These are phyloP conservation scores for Hololepta plana DNA, from an alignment of 2,888 invertebrate genomes.

Conservation along the genomic window DNA sequence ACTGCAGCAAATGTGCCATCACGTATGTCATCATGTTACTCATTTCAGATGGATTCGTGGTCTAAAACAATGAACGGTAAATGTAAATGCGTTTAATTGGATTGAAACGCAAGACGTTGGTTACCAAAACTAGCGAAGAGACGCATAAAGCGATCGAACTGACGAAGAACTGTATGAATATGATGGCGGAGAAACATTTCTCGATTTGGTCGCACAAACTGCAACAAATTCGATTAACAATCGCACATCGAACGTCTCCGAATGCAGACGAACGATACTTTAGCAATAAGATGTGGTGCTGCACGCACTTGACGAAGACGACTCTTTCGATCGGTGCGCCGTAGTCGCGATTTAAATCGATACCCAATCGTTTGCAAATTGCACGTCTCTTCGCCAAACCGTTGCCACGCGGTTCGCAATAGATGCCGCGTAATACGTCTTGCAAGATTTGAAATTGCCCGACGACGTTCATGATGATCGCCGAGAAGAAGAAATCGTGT, in stretches of 20 bases:
- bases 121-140: conserved; percentile 8
- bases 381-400: too few relatives aligned
- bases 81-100: too few relatives aligned
- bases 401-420: neutral
- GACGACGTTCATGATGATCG: conserved; percentile 6
- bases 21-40: conserved; percentile 8
- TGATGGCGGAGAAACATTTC: conserved; percentile 7
- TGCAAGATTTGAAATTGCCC: conserved; percentile 9
- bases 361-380: too few relatives aligned
- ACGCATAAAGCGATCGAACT: conserved; percentile 9
- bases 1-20: conserved; percentile 5
- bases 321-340: conserved; percentile 2
- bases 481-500: conserved; percentile 7
- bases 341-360: conserved; percentile 1
- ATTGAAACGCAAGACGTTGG: too few relatives aligned
- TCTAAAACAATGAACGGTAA: too few relatives aligned
- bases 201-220: conserved; percentile 6
- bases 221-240: conserved; percentile 3
- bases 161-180: conserved; percentile 8
- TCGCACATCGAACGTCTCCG: too few relatives aligned
- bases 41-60: too few relatives aligned
- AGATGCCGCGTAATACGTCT: conserved; percentile 9
- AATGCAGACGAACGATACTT: too few relatives aligned
- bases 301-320: conserved; percentile 6
- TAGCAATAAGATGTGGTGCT: conserved; percentile 7